These are phyloP conservation scores for Dexiosoma caninum DNA, from an alignment of 2,888 invertebrate species.

Conservation along the genomic window DNA sequence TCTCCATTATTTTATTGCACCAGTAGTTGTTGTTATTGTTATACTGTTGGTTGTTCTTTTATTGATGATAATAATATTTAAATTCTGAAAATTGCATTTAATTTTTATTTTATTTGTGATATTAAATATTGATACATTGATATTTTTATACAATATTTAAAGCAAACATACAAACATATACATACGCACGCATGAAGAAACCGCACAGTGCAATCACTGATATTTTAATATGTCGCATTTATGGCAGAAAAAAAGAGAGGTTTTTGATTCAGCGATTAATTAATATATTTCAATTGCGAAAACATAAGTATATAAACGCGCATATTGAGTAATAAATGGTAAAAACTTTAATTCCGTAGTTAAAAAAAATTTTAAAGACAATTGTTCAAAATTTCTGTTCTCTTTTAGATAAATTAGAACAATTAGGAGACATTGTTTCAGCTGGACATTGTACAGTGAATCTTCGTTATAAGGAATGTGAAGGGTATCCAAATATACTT, in stretches of 20 bases:
- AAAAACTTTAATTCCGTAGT: no score
- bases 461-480: no score
- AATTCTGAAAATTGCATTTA: constrained; percentile 40
- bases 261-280: constrained; percentile 3
- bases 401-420: no score
- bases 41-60: constrained; percentile 17
- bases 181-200: not conserved
- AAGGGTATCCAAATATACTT: no score
- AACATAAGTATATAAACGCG: no score
- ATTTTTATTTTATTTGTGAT: constrained; percentile 38
- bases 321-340: no score
- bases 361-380: no score
- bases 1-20: constrained; percentile 31
- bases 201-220: not conserved
- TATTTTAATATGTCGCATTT: not conserved
- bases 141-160: constrained; percentile 26
- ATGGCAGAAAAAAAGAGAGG: not conserved
- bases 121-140: constrained; percentile 40
- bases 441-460: no score
- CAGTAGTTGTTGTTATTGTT: not conserved
- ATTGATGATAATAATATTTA: constrained; percentile 43
- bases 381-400: no score
- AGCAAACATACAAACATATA: not conserved
- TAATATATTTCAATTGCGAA: not conserved
- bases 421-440: no score